Evolutionary conservation across 2,113 vertebrate species (phyloP).

Genomic region (Potamarius usumacintae): DNA sequence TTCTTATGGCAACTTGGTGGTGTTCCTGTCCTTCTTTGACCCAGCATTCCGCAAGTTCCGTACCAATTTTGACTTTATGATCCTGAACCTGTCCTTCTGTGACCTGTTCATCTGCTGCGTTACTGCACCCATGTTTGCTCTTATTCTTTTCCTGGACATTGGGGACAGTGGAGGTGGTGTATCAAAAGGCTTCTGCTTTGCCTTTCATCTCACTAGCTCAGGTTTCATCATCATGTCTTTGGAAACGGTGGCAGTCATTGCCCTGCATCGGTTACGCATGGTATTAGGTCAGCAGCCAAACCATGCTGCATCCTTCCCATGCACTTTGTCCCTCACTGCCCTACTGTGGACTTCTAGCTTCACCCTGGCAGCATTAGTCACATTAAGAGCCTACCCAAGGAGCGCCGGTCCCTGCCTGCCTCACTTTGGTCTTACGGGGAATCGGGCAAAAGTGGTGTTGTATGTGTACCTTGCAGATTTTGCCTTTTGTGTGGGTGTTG

Average conservation of each 20-base stretch:
- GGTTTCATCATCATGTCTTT: conserved; percentile 97
- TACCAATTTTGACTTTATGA: conserved; percentile 97
- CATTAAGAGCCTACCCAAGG: conserved; percentile 76
- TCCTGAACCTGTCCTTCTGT: conserved; percentile 94
- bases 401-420: conserved; percentile 87
- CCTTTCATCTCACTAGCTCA: conserved; percentile 89
- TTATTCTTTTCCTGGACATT: conserved; percentile 83
- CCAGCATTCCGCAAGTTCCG: conserved; percentile 93
- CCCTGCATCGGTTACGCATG: conserved; percentile 90
- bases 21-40: conserved; percentile 94
- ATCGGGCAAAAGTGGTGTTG: conserved; percentile 78
- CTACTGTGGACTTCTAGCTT: conserved; percentile 92
- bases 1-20: conserved; percentile 92
- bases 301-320: conserved; percentile 81
- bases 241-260: conserved; percentile 92
- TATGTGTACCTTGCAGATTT: conserved; percentile 91
- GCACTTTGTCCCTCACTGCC: conserved; percentile 84
- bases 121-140: conserved; percentile 89
- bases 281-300: conserved; percentile 90
- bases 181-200: conserved; percentile 87
- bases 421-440: conserved; percentile 78
- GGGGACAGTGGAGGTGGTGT: conserved; percentile 66
- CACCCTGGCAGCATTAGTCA: conserved; percentile 86
- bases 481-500: conserved; percentile 86
- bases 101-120: conserved; percentile 94